phyloP scores from a whole-genome alignment of 2,797 vertebrate genomes.

The Semotilus atromaculatus region DNA sequence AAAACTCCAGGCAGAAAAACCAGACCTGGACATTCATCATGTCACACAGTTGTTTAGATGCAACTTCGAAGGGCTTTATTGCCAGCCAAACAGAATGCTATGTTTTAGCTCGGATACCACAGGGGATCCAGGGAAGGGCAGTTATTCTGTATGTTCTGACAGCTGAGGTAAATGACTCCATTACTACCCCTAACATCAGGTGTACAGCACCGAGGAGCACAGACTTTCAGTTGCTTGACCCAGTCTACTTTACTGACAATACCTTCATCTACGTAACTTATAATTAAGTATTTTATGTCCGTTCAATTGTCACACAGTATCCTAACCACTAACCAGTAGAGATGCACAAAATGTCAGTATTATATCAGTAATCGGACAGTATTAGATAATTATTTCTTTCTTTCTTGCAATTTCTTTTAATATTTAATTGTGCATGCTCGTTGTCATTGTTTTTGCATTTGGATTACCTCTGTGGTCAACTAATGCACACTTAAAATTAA shows the following conservation, averaged over 20 bases:
- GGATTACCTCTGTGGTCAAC: neutral
- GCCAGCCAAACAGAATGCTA: slow-evolving; percentile 44
- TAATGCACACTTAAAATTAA: neutral
- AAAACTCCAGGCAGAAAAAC: slow-evolving; percentile 12
- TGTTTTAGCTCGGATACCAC: slow-evolving; percentile 47
- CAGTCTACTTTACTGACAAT: neutral
- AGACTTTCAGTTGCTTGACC: neutral
- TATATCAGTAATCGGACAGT: neutral
- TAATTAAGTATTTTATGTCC: neutral
- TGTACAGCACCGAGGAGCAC: slow-evolving; percentile 26
- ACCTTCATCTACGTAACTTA: slow-evolving; percentile 1
- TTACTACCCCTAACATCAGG: slow-evolving; percentile 31
- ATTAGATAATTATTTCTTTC: neutral
- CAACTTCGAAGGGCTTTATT: slow-evolving; percentile 41
- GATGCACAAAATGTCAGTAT: neutral
- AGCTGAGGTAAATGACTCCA: slow-evolving; percentile 44
- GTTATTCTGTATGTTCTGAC: slow-evolving; percentile 53
- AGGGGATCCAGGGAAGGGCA: slow-evolving; percentile 46
- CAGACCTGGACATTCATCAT: slow-evolving; percentile 43
- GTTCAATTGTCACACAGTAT: neutral
- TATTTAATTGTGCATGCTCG: neutral
- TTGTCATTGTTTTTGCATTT: neutral
- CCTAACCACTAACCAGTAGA: neutral
- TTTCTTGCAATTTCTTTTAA: neutral
- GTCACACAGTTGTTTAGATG: slow-evolving; percentile 37